Base-by-base conservation (phyloP, 2,113 vertebrate genomes). In the Gracilinanus agilis region DNA sequence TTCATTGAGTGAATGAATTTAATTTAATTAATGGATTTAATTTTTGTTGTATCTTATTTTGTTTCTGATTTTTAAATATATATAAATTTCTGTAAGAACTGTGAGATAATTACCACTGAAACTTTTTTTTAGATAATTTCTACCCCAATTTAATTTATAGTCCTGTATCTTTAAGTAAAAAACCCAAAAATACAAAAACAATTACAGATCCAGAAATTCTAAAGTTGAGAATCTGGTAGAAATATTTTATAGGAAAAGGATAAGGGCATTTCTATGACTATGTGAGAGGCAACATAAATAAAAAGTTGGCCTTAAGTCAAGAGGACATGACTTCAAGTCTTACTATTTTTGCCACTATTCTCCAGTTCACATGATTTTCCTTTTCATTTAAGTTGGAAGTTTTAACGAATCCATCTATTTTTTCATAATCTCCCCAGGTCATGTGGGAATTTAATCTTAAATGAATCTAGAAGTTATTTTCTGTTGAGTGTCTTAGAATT, bases 391-490 rank as follows among this genome's bases (percentile, higher is more conserved):
- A 83, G n/a, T 96, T 91, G 92, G 34, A 93, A 49, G 54, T 92
- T 95, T 92, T 90, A 61, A 67, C 92, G 25, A 67, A 83, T 53
- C 34, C 56, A 58, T 93, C 56, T 95, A 97, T 83, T 91, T 54
- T 34, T 44, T 29, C 7, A 0, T 40, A 44, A 3, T n/a, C 23
- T 90, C 7, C 53, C 61, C 93, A 34, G 58, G n/a, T 94, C 96
- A 96, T 90, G 91, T 89, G n/a, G 92, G 90, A 94, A 91, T 53
- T 90, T 89, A 94, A 55, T 90, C 92, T 95, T 95, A 94, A 92
- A 95, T 95, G 75, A 94, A 93, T 83, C 16, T 54, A 24, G 58
- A 92, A 93, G 90, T 88, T 44, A 40, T 94, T 90, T 93, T 88
- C 83, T n/a, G 24, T 89, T 89, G 92, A 61, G 93, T 44, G 90